Conservation (phyloP, 2,888 invertebrate genomes). For the Leptura quadrifasciata region DNA sequence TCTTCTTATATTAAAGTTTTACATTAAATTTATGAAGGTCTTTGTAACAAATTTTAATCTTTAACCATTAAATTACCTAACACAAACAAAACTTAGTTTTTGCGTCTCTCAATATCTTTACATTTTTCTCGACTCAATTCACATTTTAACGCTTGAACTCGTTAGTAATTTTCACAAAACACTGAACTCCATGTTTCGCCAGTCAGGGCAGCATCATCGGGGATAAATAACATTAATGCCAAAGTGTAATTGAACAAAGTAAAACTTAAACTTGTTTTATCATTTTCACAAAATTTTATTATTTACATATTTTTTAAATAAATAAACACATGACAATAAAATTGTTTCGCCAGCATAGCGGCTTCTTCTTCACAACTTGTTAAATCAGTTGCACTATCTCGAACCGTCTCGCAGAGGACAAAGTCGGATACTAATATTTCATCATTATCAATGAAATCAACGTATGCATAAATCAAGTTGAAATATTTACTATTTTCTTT, state of each 20-base stretch:
- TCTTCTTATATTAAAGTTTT: constrained; percentile 8
- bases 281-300: no score
- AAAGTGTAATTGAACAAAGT: no score
- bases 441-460: constrained; percentile 8
- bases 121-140: no score
- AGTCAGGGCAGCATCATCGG: no score
- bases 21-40: not conserved
- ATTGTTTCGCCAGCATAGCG: no score
- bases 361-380: not conserved
- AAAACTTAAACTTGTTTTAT: no score
- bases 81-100: not conserved
- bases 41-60: not conserved
- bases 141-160: no score
- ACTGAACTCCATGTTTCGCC: no score
- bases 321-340: no score
- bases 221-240: no score
- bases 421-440: not conserved
- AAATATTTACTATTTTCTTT: constrained; percentile 22
- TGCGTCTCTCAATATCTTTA: not conserved
- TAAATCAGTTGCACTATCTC: not conserved
- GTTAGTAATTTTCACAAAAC: no score
- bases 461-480: constrained; percentile 14
- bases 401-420: not conserved
- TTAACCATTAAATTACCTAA: not conserved
- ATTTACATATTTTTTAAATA: no score